Percentiles rank a stretch among this genome's conserved stretches.
phyloP scores from a whole-genome alignment of 1,140 invertebrate genomes.

The Physella acuta region DNA sequence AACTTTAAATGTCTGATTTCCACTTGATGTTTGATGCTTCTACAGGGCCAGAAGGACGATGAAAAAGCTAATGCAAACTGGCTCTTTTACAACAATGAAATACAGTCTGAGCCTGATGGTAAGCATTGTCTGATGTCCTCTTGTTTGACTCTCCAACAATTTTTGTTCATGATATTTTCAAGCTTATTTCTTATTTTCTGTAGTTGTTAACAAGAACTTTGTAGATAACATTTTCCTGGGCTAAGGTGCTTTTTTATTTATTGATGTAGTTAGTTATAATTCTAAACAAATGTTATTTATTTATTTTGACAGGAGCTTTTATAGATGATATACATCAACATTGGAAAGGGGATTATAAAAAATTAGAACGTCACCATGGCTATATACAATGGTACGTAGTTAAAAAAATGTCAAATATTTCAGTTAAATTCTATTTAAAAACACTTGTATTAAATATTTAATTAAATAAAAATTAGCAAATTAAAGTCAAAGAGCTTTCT shows the following conservation, averaged over 20 bases:
- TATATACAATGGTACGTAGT: conserved; percentile 55
- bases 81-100: conserved; percentile 38
- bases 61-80: conserved; percentile 30
- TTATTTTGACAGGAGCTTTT: conserved; percentile 40
- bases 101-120: conserved; percentile 42
- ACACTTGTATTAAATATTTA: not conserved
- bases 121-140: too few relatives aligned
- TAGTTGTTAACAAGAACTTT: not conserved
- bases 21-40: not conserved
- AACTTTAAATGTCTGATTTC: not conserved
- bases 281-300: not conserved
- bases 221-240: not conserved
- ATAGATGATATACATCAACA: conserved; percentile 50
- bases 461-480: not conserved
- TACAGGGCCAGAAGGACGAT: conserved; percentile 41
- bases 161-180: not conserved
- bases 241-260: not conserved
- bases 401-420: not conserved
- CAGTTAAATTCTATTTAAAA: too few relatives aligned
- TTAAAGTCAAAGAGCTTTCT: too few relatives aligned
- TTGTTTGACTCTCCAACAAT: not conserved
- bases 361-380: conserved; percentile 53
- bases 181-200: not conserved
- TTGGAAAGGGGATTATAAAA: conserved; percentile 49
- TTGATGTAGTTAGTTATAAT: not conserved